These are phyloP conservation scores for Brachypterus glaber DNA, from an alignment of 2,888 invertebrate genomes.

Conservation along the genomic window DNA sequence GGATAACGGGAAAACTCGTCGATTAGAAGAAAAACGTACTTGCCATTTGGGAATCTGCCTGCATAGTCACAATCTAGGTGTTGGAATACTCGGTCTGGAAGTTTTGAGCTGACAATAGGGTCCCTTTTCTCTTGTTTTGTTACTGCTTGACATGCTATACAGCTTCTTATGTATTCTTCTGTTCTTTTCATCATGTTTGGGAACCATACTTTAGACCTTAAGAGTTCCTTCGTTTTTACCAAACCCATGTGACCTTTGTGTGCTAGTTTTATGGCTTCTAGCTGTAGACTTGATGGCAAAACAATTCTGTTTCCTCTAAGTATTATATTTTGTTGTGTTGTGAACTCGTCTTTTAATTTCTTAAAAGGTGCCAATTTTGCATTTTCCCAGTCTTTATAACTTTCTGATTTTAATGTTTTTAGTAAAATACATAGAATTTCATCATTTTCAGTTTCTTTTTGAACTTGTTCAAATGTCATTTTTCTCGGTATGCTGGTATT, in stretches of 20 bases:
- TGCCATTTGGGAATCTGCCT: constrained; percentile 12
- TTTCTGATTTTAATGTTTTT: background rate
- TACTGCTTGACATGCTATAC: constrained; percentile 6
- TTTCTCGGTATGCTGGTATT: constrained; percentile 2
- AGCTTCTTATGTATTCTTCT: constrained; percentile 8
- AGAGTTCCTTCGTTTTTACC: constrained; percentile 14
- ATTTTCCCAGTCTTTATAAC: constrained; percentile 6
- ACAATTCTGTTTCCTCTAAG: constrained; percentile 9
- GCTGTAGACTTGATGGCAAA: constrained; percentile 2
- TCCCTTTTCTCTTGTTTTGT: background rate
- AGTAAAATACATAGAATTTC: background rate
- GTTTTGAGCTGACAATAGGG: background rate
- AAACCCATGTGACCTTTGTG: constrained; percentile 17
- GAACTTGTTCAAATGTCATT: constrained; percentile 3
- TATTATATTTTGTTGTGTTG: constrained; percentile 5
- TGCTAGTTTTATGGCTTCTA: constrained; percentile 13
- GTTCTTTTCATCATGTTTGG: constrained; percentile 9
- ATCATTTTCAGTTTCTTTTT: constrained; percentile 4
- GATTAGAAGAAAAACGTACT: constrained; percentile 10
- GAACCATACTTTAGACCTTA: constrained; percentile 18
- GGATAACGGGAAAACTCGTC: constrained; percentile 15
- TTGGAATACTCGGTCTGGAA: constrained; percentile 9
- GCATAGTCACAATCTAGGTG: constrained; percentile 12
- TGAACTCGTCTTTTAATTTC: constrained; percentile 9
- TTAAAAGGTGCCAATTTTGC: constrained; percentile 4